Conservation (phyloP, 2,113 vertebrate species). For the Nerophis lumbriciformis region DNA sequence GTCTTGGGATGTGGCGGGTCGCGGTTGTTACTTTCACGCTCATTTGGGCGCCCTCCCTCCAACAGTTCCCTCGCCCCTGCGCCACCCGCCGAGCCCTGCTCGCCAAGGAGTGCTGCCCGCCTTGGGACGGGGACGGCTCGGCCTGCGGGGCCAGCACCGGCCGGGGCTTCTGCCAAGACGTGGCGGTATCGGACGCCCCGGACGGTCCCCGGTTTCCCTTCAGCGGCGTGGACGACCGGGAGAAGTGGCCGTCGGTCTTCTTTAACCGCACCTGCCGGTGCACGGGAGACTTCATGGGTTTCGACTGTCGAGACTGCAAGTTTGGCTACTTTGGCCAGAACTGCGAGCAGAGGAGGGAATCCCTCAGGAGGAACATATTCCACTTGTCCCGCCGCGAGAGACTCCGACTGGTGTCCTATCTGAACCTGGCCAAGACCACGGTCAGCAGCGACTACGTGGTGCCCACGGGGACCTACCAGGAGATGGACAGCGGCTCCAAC, state of each 20-base stretch:
- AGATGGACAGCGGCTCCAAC: conserved; percentile 85
- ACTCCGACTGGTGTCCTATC: conserved; percentile 82
- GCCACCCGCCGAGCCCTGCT: conserved; percentile 36
- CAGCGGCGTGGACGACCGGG: conserved; percentile 84
- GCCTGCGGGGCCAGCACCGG: conserved; percentile 68
- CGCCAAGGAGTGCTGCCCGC: conserved; percentile 59
- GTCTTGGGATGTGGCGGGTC: conserved; percentile 63
- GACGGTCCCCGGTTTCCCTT: conserved; percentile 87
- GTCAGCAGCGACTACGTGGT: conserved; percentile 82
- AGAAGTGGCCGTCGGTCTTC: conserved; percentile 88
- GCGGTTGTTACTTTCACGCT: conserved; percentile 42
- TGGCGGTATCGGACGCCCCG: conserved; percentile 67
- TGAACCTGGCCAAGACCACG: conserved; percentile 88
- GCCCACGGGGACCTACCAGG: conserved; percentile 75
- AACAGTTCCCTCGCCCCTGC: conserved; percentile 60
- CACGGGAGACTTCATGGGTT: conserved; percentile 83
- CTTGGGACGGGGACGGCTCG: conserved; percentile 58
- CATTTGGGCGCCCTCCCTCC: conserved; percentile 22
- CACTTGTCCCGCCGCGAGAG: conserved; percentile 77
- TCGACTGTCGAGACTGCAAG: conserved; percentile 81
- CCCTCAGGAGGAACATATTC: conserved; percentile 81
- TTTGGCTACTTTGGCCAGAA: conserved; percentile 79
- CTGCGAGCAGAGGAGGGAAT: conserved; percentile 74
- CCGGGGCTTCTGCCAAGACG: conserved; percentile 79
- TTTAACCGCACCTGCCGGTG: conserved; percentile 89